Evolutionary conservation across 2,797 vertebrate genomes (phyloP).

Genomic region (Eremophila alpestris): DNA sequence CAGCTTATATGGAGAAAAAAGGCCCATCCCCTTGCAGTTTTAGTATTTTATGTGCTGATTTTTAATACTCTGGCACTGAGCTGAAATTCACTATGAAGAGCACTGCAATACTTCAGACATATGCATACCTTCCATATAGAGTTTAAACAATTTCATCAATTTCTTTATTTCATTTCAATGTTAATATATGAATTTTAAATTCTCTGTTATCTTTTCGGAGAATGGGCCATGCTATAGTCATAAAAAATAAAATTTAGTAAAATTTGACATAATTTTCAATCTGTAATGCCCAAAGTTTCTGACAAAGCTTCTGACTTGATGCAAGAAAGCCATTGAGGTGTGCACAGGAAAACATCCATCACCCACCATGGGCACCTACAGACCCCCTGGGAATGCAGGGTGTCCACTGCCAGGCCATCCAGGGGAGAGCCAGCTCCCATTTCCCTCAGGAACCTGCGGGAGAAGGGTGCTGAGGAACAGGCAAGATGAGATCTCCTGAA

Average conservation of each 20-base stretch:
- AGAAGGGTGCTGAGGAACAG: not conserved
- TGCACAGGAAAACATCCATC: not conserved
- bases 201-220: not conserved
- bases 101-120: not conserved
- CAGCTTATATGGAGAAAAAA: not conserved
- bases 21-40: not conserved
- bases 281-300: not conserved
- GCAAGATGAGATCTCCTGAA: not conserved
- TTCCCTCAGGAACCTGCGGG: not conserved
- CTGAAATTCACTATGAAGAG: not conserved
- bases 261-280: not conserved
- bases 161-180: not conserved
- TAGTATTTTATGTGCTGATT: not conserved
- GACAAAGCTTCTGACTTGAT: not conserved
- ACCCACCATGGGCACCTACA: not conserved
- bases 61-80: not conserved
- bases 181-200: not conserved
- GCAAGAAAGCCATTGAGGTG: not conserved
- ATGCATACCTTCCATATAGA: not conserved
- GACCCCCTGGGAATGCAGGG: accelerated
- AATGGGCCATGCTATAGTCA: not conserved
- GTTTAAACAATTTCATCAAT: not conserved
- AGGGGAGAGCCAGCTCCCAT: not conserved
- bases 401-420: not conserved
- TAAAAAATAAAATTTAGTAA: not conserved